Base-by-base conservation (phyloP, 2,797 vertebrate species). In the Danio kyathit region DNA sequence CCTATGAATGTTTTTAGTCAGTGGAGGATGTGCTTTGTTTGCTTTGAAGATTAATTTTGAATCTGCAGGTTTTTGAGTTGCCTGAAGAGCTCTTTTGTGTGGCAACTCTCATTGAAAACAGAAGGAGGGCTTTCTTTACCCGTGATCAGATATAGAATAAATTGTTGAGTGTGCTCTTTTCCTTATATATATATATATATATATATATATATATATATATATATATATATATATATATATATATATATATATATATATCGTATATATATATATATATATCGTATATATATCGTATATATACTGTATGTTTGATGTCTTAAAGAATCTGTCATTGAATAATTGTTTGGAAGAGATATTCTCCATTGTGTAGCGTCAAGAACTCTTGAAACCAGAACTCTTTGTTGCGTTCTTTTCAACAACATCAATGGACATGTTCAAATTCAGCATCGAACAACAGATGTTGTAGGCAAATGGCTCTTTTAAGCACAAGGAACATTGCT, bases 21-120 rank as follows among this genome's bases (percentile, higher is more conserved):
- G 63, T 57, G 63, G 63, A 12, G 13, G 63, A n/a, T 38, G 51
- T 11, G 64, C 40, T 67, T 77, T 67, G 21, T 69, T 57, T 40
- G 44, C 14, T 78, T 69, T 48, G 21, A 54, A 7, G 76, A 59
- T 59, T 48, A 67, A 48, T 59, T 65, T 48, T 78, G 76, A 59
- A 59, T 69, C 52, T 38, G 43, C 19, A 67, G 75, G 64, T 29
- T 59, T 29, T 14, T 54, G 40, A 73, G 51, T 61, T 54, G 29
- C 75, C 19, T 87, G 85, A 91, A 90, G 86, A 54, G 57, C 74
- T 69, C 83, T 87, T 90, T 90, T 89, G 88, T 91, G 84, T 88
- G 79, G 72, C 14, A 60, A 63, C 1, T 0, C 71, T 17, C 48
- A 76, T 59, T 82, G 87, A 86, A 88, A 88, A 86, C 74, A 86